Base-by-base conservation (phyloP, 2,113 vertebrate species). In the Callionymus lyra region DNA sequence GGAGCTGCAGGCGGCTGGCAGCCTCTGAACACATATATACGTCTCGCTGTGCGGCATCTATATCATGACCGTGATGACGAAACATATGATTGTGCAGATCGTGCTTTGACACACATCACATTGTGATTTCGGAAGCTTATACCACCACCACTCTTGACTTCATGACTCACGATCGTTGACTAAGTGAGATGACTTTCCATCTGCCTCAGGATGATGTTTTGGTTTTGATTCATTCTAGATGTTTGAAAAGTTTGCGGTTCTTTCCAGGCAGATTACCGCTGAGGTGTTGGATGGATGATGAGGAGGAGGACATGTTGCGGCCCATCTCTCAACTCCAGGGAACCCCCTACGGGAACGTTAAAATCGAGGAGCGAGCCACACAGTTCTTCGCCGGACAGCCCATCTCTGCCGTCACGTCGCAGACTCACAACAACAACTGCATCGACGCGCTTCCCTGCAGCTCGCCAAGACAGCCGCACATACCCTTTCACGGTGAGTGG, bases 291-390 rank as follows among this genome's bases (percentile, higher is more conserved):
- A 83, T 83, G 81, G 81, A 81, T 56, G 81, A 83, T 82, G 81
- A 82, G 70, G 81, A 83, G 77, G 79, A 79, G 59, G 81, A 81
- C 67, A 79, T 82, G 79, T 80, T 76, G 43, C 76, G 53, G 72
- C 76, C 77, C 57, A 74, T 76, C 72, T 77, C 75, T 33, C 77
- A 64, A 35, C 59, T 53, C 66, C 72, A 76, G 76, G 65, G 66
- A 59, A 53, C 67, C 38, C 55, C 74, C 65, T 72, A 76, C 37
- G 44, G 62, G 58, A 70, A 76, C 54, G 12, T 70, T 62, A 82
- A 79, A 52, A 70, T 60, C 69, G 67, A 70, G 54, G 71, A 75
- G 18, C 56, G 48, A 50, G 41, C 58, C 42, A 43, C 62, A 11
- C 74, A 63, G 43, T 65, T 74, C 2, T n/a, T 59, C 21, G 52